Evolutionary conservation across 92 coral and sea anemone genomes (phyloP), one percentile per base, ranked within the genome.

Genomic region (Hydrozoanthus gracilis): DNA sequence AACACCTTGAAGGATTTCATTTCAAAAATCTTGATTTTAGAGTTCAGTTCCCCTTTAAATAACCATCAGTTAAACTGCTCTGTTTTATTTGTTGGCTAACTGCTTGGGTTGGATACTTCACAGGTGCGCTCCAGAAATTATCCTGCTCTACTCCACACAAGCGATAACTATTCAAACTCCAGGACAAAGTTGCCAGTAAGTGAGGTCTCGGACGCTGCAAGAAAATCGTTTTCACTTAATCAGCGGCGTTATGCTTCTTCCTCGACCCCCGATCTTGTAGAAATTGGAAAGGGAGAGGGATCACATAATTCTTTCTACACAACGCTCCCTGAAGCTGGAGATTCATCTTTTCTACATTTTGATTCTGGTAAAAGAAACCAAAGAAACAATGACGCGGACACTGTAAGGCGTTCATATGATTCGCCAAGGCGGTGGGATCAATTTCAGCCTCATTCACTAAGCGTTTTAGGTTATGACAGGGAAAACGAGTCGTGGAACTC

Each of bases 121-220:
- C 16, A 80, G 85, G 85, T 80, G 64, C 85, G 48, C 14, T 65
- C 85, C 16, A 35, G 85, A 47, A 39, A 8, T 49, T 0, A 20
- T 66, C 62, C 3, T 3, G 35, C 61, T 66, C 14, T 49, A 65
- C 39, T 18, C 55, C 8, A 6, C 7, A 60, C 47, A 15, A 15
- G 13, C 8, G 71, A 60, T 45, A 51, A 44, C 16, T 44, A 78
- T 11, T 6, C 71, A 7, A 46, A 12, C n/a, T 46, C 73, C 8
- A 20, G 44, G 73, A 58, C 71, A 60, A 77, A 16, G 5, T 14
- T 17, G 7, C 66, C 83, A 45, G 17, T 35, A 51, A 68, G 47
- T 10, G 47, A 49, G 14, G 11, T 16, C 73, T 48, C 50, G 48
- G 17, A 48, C 49, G 14, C 8, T 7, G 4, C 4, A 4, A 46